phyloP scores from a whole-genome alignment of 2,888 invertebrate genomes.

The Vandiemenella viatica region DNA sequence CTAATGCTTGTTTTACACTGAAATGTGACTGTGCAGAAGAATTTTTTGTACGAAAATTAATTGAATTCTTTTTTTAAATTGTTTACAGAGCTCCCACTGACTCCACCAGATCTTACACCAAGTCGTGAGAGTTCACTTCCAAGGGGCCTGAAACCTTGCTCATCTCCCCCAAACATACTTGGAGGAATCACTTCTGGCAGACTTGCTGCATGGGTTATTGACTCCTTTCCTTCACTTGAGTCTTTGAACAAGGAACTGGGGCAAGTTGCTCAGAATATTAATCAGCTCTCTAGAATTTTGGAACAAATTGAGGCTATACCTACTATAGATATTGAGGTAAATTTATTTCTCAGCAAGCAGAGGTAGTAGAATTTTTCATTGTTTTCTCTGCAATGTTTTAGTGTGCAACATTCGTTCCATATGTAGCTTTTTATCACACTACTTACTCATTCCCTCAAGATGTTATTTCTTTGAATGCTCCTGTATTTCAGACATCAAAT shows the following conservation, averaged over 20 bases:
- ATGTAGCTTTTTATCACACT: too few relatives aligned
- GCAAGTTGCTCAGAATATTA: slow-evolving; percentile 50
- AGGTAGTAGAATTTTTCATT: too few relatives aligned
- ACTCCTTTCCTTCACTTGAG: slow-evolving; percentile 46
- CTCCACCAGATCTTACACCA: slow-evolving; percentile 26
- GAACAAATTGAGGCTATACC: slow-evolving; percentile 34
- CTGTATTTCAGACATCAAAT: slow-evolving; percentile 19
- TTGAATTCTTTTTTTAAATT: too few relatives aligned
- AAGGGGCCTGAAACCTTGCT: slow-evolving; percentile 24
- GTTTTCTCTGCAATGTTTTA: too few relatives aligned
- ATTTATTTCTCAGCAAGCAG: too few relatives aligned
- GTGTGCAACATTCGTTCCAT: too few relatives aligned
- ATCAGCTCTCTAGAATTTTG: slow-evolving; percentile 47
- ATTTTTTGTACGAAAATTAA: too few relatives aligned
- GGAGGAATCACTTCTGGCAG: slow-evolving; percentile 6
- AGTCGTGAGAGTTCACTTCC: slow-evolving; percentile 30
- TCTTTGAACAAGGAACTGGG: slow-evolving; percentile 47
- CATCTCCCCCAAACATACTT: slow-evolving; percentile 15
- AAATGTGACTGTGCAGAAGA: too few relatives aligned
- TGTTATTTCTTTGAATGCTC: too few relatives aligned
- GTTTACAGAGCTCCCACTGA: slow-evolving; percentile 35
- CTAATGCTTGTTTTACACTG: too few relatives aligned
- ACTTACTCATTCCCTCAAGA: too few relatives aligned
- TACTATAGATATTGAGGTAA: slow-evolving; percentile 36
- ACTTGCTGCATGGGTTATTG: slow-evolving; percentile 41